Percentiles rank a stretch among this genome's conserved stretches.
These are phyloP conservation scores for Leucania comma DNA, from an alignment of 2,888 invertebrate genomes.

Conservation along the genomic window DNA sequence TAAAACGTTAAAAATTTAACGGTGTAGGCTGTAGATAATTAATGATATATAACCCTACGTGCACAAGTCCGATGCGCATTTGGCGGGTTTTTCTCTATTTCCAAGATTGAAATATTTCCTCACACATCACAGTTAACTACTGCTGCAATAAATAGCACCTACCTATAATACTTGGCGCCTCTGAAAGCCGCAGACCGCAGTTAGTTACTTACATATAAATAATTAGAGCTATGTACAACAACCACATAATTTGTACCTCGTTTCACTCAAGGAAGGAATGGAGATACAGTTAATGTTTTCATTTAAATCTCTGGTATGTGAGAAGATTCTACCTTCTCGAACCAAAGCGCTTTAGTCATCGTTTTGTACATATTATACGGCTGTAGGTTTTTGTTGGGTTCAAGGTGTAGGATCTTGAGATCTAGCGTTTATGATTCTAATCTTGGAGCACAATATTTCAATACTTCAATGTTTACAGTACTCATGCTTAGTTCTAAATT, in stretches of 20 bases:
- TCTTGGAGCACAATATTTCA: too few species aligned
- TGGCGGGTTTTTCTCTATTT: background rate
- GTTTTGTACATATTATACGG: too few species aligned
- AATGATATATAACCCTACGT: too few species aligned
- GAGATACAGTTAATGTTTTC: conserved; percentile 18
- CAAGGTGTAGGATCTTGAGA: too few species aligned
- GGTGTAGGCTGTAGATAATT: too few species aligned
- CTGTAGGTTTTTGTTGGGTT: too few species aligned
- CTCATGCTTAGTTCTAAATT: too few species aligned
- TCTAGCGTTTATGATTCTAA: too few species aligned
- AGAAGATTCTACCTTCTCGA: background rate
- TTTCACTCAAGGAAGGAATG: conserved; percentile 16
- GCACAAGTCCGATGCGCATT: background rate
- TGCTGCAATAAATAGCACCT: conserved; percentile 28
- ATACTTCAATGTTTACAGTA: too few species aligned
- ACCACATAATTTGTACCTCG: conserved; percentile 32
- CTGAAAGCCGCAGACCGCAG: conserved; percentile 39
- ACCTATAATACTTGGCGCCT: conserved; percentile 6
- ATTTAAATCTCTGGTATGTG: background rate
- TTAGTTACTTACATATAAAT: conserved; percentile 36
- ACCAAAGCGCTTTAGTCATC: too few species aligned
- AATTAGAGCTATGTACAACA: conserved; percentile 17
- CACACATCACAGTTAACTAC: conserved; percentile 3
- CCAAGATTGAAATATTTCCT: conserved; percentile 11
- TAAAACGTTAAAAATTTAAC: too few species aligned